phyloP scores from a whole-genome alignment of 2,797 vertebrate species.

The Ficedula albicollis region DNA sequence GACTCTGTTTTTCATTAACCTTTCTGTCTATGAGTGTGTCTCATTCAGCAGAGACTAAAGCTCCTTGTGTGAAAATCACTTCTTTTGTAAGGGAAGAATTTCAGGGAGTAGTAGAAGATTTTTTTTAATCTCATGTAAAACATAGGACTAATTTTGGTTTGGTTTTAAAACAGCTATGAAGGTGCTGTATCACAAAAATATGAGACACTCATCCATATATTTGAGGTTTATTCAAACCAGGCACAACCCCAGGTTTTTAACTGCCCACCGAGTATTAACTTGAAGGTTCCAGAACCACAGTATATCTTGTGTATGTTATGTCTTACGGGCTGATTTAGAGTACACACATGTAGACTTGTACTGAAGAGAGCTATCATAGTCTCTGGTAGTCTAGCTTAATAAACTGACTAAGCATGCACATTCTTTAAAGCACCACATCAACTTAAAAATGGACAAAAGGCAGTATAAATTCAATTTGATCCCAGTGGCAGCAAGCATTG shows the following conservation, averaged over 20 bases:
- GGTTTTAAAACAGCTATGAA: background rate
- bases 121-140: background rate
- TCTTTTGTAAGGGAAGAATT: background rate
- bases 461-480: background rate
- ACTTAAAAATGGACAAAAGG: background rate
- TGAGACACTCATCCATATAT: background rate
- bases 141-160: background rate
- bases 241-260: background rate
- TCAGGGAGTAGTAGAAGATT: background rate
- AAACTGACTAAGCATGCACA: background rate
- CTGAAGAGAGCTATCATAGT: background rate
- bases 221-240: background rate
- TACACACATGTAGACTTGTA: background rate
- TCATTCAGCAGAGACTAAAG: background rate
- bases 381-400: background rate
- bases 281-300: background rate
- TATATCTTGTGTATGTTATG: background rate
- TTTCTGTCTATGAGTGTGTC: background rate
- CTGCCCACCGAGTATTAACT: background rate
- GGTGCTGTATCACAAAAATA: background rate
- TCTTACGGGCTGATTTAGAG: background rate
- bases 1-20: background rate
- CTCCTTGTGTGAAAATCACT: background rate
- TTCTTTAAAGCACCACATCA: background rate
- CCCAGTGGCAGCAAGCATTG: background rate